These are phyloP conservation scores for Amorpha juglandis DNA, from an alignment of 2,888 invertebrate genomes.

Conservation along the genomic window DNA sequence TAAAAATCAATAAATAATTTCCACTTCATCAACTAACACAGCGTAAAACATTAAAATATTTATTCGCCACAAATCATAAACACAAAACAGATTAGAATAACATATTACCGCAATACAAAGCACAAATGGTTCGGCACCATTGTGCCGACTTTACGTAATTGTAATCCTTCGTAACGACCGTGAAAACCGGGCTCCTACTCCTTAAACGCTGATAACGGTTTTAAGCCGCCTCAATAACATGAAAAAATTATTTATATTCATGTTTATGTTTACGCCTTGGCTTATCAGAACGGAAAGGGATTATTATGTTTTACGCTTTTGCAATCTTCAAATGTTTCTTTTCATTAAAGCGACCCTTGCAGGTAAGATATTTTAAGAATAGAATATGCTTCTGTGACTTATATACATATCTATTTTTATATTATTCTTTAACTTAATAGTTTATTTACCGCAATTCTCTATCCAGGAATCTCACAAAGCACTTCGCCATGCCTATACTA, in stretches of 20 bases:
- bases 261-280: slow-evolving; percentile 13
- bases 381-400: no score
- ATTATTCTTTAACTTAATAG: not conserved
- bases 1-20: slow-evolving; percentile 8
- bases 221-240: slow-evolving; percentile 15
- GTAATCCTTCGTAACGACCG: slow-evolving; percentile 61
- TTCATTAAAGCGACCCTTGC: not conserved
- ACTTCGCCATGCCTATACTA: not conserved
- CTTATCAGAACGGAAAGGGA: slow-evolving; percentile 19
- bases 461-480: not conserved
- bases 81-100: slow-evolving; percentile 57
- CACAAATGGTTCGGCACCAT: slow-evolving; percentile 62
- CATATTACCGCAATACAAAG: slow-evolving; percentile 56
- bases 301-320: slow-evolving; percentile 8
- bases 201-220: slow-evolving; percentile 28
- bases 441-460: not conserved
- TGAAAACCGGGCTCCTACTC: slow-evolving; percentile 30
- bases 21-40: slow-evolving; percentile 12
- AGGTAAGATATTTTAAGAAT: no score
- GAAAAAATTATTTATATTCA: slow-evolving; percentile 16
- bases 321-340: not conserved
- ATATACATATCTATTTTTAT: no score
- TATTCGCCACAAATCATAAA: slow-evolving; percentile 30
- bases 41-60: slow-evolving; percentile 8
- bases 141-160: slow-evolving; percentile 63